Conservation (phyloP, 2,888 invertebrate genomes). For the Ecliptopera silaceata region DNA sequence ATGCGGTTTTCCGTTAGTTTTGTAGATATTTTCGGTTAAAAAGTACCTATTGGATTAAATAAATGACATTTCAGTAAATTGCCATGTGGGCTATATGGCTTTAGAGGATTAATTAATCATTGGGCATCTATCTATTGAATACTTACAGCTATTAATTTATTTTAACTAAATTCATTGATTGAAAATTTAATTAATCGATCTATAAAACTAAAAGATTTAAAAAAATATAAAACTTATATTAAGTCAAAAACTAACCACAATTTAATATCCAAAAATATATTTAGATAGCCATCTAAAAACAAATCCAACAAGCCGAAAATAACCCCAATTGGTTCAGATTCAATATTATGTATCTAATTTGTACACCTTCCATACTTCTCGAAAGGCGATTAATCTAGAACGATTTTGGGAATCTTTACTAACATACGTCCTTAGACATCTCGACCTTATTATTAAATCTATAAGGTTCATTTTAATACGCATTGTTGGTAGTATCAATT, state of each 20-base stretch:
- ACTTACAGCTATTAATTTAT: no score
- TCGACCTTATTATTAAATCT: neutral
- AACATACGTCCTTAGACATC: slow-evolving; percentile 15
- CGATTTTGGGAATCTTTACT: slow-evolving; percentile 62
- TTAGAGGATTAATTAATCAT: no score
- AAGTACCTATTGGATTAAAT: neutral
- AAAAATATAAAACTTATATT: no score
- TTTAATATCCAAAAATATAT: neutral
- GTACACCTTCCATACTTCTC: slow-evolving; percentile 64
- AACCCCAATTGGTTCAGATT: slow-evolving; percentile 57
- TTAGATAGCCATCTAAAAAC: slow-evolving; percentile 35
- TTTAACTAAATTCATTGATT: no score
- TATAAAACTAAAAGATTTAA: no score
- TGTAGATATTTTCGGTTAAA: neutral
- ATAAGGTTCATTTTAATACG: slow-evolving; percentile 36
- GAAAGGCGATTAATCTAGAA: slow-evolving; percentile 70
- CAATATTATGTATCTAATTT: slow-evolving; percentile 76
- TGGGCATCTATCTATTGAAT: no score
- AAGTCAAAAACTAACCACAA: no score
- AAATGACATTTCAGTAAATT: no score
- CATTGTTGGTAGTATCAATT: slow-evolving; percentile 6
- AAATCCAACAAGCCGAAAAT: slow-evolving; percentile 48
- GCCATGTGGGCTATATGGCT: no score
- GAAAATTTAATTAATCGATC: no score
- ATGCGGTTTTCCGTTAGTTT: slow-evolving; percentile 10